These are phyloP conservation scores for Erithacus rubecula DNA, from an alignment of 2,797 vertebrate species.

Conservation along the genomic window DNA sequence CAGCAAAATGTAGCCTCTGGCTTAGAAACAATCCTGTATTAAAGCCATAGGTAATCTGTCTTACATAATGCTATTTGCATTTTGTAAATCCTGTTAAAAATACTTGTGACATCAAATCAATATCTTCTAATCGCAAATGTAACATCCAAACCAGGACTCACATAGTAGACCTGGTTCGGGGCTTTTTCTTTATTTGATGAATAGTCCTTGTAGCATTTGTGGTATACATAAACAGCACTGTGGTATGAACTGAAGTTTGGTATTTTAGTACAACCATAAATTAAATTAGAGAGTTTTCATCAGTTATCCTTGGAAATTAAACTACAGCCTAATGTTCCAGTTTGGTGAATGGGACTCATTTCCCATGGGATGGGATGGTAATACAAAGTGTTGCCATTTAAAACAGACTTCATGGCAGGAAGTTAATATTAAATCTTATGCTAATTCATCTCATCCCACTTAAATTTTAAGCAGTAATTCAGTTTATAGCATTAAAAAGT, in stretches of 20 bases:
- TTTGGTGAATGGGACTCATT: not conserved
- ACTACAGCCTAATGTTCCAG: not conserved
- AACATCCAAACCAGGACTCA: not conserved
- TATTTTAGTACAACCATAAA: not conserved
- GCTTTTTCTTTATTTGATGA: not conserved
- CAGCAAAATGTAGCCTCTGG: slow-evolving; percentile 43
- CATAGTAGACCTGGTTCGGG: fast-evolving
- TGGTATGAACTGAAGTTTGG: not conserved
- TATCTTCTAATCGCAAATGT: slow-evolving; percentile 8
- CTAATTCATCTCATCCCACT: not conserved
- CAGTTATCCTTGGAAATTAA: not conserved
- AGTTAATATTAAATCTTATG: not conserved
- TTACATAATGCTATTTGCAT: slow-evolving; percentile 64
- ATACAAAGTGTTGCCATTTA: not conserved
- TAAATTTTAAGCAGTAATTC: not conserved
- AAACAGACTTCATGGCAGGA: not conserved
- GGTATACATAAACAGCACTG: not conserved
- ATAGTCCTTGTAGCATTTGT: not conserved
- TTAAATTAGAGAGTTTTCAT: not conserved
- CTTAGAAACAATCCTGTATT: slow-evolving; percentile 52
- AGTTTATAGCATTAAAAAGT: not conserved
- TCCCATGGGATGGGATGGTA: fast-evolving
- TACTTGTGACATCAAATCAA: slow-evolving; percentile 49
- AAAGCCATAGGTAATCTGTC: slow-evolving; percentile 60
- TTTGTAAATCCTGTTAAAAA: slow-evolving; percentile 58